Evolutionary conservation across 2,113 vertebrate genomes (phyloP).

Genomic region (Rhynchomys soricoides): DNA sequence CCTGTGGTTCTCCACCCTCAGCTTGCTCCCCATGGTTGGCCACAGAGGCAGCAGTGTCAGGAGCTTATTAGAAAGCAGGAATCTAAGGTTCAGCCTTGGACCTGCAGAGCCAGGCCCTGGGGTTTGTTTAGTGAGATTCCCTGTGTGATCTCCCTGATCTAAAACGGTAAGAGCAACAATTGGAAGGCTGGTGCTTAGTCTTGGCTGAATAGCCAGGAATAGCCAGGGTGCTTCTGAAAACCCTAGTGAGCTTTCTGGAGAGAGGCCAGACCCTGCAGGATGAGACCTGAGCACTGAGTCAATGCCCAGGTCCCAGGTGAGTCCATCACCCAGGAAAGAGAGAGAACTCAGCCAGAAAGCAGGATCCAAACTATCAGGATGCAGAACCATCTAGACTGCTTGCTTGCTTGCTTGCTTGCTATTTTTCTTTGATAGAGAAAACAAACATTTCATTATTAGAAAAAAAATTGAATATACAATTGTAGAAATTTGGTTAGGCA

Average conservation of each 20-base stretch:
- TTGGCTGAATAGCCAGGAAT: neutral
- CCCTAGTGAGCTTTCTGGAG: no score
- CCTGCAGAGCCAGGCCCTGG: neutral
- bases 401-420: neutral
- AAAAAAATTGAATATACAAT: neutral
- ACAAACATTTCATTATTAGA: neutral
- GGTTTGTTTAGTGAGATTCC: neutral
- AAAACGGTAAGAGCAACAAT: neutral
- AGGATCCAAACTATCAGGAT: neutral
- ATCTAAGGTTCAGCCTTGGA: neutral
- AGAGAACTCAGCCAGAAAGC: neutral
- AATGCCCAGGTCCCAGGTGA: accelerated
- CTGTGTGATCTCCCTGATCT: accelerated
- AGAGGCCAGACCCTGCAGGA: neutral
- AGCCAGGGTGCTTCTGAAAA: neutral
- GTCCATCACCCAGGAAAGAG: neutral
- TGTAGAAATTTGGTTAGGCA: neutral
- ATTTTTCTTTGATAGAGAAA: neutral
- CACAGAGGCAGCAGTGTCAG: neutral
- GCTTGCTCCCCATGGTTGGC: neutral
- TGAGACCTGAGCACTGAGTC: neutral
- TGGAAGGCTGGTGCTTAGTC: neutral
- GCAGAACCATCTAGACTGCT: neutral
- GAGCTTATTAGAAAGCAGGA: neutral
- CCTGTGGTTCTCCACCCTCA: neutral